These are phyloP conservation scores for Ctenomys sociabilis DNA, from an alignment of 2,113 vertebrate species.

Conservation along the genomic window DNA sequence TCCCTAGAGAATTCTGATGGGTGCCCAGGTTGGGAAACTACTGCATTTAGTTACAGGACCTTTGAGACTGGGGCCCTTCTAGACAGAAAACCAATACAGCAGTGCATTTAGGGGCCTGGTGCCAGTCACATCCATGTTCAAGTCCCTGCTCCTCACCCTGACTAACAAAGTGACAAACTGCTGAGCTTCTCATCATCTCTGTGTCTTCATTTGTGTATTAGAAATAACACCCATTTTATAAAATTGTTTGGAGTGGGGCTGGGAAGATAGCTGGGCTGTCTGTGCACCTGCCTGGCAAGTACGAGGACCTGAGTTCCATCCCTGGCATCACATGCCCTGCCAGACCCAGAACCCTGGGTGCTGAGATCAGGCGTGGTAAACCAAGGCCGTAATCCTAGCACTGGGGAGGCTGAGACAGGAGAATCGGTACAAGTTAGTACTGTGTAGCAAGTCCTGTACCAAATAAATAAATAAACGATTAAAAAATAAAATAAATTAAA, in stretches of 20 bases:
- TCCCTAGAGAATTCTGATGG: not conserved
- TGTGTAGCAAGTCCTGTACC: too few relatives aligned
- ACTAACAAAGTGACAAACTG: not conserved
- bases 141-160: not conserved
- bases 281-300: too few relatives aligned
- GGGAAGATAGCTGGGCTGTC: too few relatives aligned
- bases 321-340: too few relatives aligned
- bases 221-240: not conserved
- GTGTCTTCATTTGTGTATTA: constrained; percentile 3
- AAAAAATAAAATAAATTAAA: not conserved
- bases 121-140: not conserved
- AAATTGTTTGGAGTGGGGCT: not conserved
- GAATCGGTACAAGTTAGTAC: too few relatives aligned
- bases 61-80: not conserved
- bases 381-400: too few relatives aligned
- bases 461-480: too few relatives aligned
- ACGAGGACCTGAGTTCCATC: too few relatives aligned
- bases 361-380: too few relatives aligned
- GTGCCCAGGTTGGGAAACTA: not conserved
- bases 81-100: not conserved
- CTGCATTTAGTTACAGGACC: not conserved
- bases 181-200: not conserved
- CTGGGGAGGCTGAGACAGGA: too few relatives aligned
- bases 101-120: not conserved
- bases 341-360: too few relatives aligned